Conservation (phyloP, 2,797 vertebrate species). For the Sebastes vulpes region DNA sequence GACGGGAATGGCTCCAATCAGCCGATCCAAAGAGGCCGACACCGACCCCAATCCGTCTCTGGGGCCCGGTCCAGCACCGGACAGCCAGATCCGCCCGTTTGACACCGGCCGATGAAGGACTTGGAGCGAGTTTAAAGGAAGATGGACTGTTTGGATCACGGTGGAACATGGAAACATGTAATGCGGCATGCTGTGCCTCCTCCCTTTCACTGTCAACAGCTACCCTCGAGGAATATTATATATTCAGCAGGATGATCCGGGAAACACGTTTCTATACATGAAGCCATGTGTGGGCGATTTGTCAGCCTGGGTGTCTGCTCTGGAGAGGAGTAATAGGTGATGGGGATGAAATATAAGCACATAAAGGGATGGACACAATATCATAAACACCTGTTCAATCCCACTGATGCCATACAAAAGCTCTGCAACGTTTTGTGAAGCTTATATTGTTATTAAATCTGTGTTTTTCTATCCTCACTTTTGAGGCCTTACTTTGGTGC, state of each 20-base stretch:
- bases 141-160: slow-evolving; percentile 50
- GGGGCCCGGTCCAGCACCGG: slow-evolving; percentile 40
- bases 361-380: background rate
- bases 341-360: slow-evolving; percentile 1
- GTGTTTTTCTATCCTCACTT: background rate
- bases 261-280: slow-evolving; percentile 12
- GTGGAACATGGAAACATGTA: slow-evolving; percentile 41
- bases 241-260: slow-evolving; percentile 26
- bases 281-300: slow-evolving; percentile 19
- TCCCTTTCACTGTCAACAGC: slow-evolving; percentile 18
- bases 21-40: slow-evolving; percentile 42
- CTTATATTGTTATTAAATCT: background rate
- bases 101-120: slow-evolving; percentile 65
- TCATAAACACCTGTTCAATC: background rate
- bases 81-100: slow-evolving; percentile 43
- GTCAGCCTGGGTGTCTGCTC: slow-evolving; percentile 1
- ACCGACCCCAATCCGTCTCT: slow-evolving; percentile 49
- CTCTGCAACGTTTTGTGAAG: background rate
- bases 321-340: background rate
- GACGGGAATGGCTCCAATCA: slow-evolving; percentile 66
- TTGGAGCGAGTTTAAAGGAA: slow-evolving; percentile 73
- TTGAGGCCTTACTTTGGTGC: too few species aligned
- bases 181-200: background rate
- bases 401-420: background rate
- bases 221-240: slow-evolving; percentile 20